A percentile compares a stretch with the other conserved stretches of the same genome.
These are phyloP conservation scores for Dufourea novaeangliae DNA, from an alignment of 1,140 invertebrate species.

Conservation along the genomic window DNA sequence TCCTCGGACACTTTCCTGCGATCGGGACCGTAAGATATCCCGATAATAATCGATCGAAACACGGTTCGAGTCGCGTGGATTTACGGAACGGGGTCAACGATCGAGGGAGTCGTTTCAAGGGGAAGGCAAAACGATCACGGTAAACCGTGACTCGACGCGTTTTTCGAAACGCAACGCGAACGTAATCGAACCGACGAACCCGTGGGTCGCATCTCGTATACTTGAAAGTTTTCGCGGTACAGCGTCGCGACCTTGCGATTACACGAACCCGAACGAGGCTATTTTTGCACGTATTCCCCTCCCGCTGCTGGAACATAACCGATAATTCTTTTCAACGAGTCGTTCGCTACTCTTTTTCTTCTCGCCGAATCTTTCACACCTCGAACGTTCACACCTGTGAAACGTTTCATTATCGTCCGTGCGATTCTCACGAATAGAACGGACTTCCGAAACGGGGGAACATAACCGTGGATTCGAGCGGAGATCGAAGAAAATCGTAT, in stretches of 20 bases:
- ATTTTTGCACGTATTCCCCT: slow-evolving; percentile 44
- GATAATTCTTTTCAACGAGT: slow-evolving; percentile 28
- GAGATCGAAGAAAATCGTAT: background rate
- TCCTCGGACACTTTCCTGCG: too few relatives aligned
- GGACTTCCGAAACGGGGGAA: too few relatives aligned
- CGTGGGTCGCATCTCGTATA: slow-evolving; percentile 13
- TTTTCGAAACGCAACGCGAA: slow-evolving; percentile 41
- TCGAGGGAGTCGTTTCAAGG: slow-evolving; percentile 21
- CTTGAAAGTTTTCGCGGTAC: background rate
- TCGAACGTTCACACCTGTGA: too few relatives aligned
- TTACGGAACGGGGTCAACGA: background rate
- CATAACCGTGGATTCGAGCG: too few relatives aligned
- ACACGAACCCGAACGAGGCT: slow-evolving; percentile 47
- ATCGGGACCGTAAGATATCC: slow-evolving; percentile 1
- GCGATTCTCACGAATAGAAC: too few relatives aligned
- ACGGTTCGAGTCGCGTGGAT: background rate
- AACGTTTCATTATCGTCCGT: background rate
- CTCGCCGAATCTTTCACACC: background rate
- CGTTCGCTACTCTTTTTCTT: too few relatives aligned
- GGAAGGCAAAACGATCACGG: too few relatives aligned
- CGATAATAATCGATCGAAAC: background rate
- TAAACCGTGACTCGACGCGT: too few relatives aligned
- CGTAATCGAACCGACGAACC: slow-evolving; percentile 34
- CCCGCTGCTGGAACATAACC: background rate
- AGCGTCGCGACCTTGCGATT: slow-evolving; percentile 47